Evolutionary conservation across 2,797 vertebrate species (phyloP).

Genomic region (Poecile montanus): DNA sequence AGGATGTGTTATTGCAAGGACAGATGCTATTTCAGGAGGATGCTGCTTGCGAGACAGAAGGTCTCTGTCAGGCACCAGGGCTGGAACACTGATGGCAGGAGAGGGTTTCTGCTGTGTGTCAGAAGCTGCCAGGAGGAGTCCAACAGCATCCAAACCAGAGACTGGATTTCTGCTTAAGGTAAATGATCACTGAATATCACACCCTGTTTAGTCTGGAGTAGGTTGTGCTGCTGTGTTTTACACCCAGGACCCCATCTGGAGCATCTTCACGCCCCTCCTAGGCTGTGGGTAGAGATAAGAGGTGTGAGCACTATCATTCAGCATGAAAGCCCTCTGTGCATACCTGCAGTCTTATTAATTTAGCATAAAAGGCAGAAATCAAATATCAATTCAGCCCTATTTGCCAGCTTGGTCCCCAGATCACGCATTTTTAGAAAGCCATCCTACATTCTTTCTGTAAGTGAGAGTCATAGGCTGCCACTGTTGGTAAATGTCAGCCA

Average conservation of each 20-base stretch:
- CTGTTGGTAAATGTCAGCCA: neutral
- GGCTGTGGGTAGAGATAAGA: neutral
- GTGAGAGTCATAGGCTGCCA: neutral
- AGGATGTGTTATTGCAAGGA: neutral
- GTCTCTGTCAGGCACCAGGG: neutral
- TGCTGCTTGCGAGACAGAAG: neutral
- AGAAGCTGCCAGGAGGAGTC: neutral
- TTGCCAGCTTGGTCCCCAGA: neutral
- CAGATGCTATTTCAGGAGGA: neutral
- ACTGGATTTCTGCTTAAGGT: neutral
- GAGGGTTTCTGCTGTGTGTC: neutral
- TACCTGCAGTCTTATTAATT: neutral
- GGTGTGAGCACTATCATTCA: neutral
- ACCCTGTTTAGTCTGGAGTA: neutral
- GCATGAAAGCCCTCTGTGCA: neutral
- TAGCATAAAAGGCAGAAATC: neutral
- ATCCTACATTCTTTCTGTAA: neutral
- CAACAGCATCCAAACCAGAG: neutral
- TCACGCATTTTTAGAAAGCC: neutral
- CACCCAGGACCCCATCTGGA: neutral
- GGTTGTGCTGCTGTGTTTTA: neutral
- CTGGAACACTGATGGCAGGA: neutral
- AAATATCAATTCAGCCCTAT: neutral
- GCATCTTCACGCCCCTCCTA: neutral
- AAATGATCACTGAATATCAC: neutral